Conservation (phyloP, 1,140 invertebrate genomes). For the Drosophila carrolli region DNA sequence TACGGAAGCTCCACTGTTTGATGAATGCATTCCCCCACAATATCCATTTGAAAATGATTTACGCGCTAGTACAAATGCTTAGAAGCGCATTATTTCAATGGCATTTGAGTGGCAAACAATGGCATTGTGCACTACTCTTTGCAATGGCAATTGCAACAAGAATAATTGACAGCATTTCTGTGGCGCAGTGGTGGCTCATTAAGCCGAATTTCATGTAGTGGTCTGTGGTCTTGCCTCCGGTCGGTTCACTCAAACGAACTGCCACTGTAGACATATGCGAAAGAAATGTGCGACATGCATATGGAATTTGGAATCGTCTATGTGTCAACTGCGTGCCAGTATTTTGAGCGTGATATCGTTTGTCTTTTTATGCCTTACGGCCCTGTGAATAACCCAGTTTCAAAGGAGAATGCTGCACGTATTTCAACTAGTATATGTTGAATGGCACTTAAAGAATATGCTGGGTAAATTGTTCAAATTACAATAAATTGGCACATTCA, state of each 20-base stretch:
- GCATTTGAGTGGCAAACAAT: slow-evolving; percentile 41
- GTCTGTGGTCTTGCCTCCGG: not conserved
- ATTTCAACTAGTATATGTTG: slow-evolving; percentile 33
- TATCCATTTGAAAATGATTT: slow-evolving; percentile 45
- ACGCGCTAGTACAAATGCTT: slow-evolving; percentile 47
- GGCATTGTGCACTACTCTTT: slow-evolving; percentile 15
- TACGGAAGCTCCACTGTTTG: not conserved
- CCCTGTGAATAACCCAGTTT: slow-evolving; percentile 16
- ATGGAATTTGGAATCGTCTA: slow-evolving; percentile 45
- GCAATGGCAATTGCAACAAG: slow-evolving; percentile 33
- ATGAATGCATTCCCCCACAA: not conserved
- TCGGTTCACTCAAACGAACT: not conserved
- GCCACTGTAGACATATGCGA: slow-evolving; percentile 5
- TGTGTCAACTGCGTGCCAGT: slow-evolving; percentile 46
- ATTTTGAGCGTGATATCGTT: slow-evolving; percentile 34
- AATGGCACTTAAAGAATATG: slow-evolving; percentile 32
- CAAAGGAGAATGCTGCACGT: slow-evolving; percentile 37
- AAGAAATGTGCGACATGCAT: slow-evolving; percentile 36
- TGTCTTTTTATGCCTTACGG: slow-evolving; percentile 36
- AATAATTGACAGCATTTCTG: slow-evolving; percentile 50
- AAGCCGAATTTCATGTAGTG: not conserved
- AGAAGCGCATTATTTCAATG: slow-evolving; percentile 59
- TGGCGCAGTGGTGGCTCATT: slow-evolving; percentile 20
- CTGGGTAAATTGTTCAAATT: slow-evolving; percentile 43
- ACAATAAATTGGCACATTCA: slow-evolving; percentile 47